Conservation (phyloP, 2,888 invertebrate species). For the Drosophila nr. medialis region DNA sequence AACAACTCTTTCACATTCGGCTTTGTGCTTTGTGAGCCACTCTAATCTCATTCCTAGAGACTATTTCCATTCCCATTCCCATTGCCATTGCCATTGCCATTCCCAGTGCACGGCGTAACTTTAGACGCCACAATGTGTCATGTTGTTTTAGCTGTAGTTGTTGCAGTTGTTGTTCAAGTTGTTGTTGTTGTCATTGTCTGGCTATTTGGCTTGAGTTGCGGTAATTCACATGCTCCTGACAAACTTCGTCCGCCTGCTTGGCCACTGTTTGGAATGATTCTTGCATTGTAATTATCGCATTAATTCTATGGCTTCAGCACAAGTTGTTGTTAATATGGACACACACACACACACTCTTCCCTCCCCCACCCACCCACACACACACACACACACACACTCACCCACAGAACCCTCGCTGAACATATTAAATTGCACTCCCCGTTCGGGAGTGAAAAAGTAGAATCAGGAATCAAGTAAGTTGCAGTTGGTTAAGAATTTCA, state of each 20-base stretch:
- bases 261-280: constrained; percentile 61
- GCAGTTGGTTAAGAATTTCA: not conserved
- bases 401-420: not conserved
- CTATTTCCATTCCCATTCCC: constrained; percentile 20
- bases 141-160: constrained; percentile 15
- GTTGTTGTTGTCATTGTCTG: constrained; percentile 15
- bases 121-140: constrained; percentile 47
- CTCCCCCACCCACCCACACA: not conserved
- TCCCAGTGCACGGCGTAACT: constrained; percentile 34
- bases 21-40: constrained; percentile 5
- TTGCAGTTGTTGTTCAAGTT: constrained; percentile 5
- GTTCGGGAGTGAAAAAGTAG: constrained; percentile 7
- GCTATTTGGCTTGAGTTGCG: constrained; percentile 34
- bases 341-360: not conserved
- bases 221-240: constrained; percentile 63
- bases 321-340: constrained; percentile 10
- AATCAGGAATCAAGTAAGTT: not conserved
- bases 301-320: constrained; percentile 75
- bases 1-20: not conserved
- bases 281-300: constrained; percentile 77
- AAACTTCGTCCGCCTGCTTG: constrained; percentile 15
- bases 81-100: constrained; percentile 1
- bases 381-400: not conserved
- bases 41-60: not conserved
- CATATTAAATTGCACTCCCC: constrained; percentile 65